These are phyloP conservation scores for Drymonia ruficornis DNA, from an alignment of 2,888 invertebrate genomes.

Conservation along the genomic window DNA sequence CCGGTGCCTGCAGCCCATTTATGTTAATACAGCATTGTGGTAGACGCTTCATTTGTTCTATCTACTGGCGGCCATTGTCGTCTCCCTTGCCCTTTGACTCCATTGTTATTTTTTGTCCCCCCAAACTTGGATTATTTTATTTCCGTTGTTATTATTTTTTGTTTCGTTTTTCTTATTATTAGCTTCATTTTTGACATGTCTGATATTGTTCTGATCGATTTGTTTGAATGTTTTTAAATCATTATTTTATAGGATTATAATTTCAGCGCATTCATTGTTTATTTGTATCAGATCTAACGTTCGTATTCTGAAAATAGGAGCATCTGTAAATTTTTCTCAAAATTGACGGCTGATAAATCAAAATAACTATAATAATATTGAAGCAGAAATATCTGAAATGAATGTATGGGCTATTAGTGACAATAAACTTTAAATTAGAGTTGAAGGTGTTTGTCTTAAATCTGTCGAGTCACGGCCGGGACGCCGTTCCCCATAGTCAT, in stretches of 20 bases:
- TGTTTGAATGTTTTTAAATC: conserved; percentile 12
- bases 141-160: conserved; percentile 78
- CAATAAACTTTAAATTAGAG: conserved; percentile 55
- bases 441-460: conserved; percentile 54
- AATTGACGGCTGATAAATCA: too few relatives aligned
- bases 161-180: conserved; percentile 62
- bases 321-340: too few relatives aligned
- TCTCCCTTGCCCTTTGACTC: conserved; percentile 78
- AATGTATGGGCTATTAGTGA: conserved; percentile 46
- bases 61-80: conserved; percentile 72
- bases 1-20: conserved; percentile 60
- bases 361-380: too few relatives aligned
- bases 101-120: conserved; percentile 82
- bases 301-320: too few relatives aligned
- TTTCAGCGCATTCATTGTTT: too few relatives aligned
- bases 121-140: conserved; percentile 78
- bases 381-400: too few relatives aligned
- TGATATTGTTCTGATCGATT: conserved; percentile 14
- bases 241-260: not conserved
- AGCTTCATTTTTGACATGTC: conserved; percentile 34
- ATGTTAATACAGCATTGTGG: conserved; percentile 81
- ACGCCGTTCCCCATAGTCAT: conserved; percentile 76
- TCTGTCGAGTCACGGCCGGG: conserved; percentile 70
- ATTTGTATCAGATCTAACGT: too few relatives aligned
- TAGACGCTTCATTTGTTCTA: conserved; percentile 78